These are phyloP conservation scores for Danio kyathit DNA, from an alignment of 2,797 vertebrate species.

Conservation along the genomic window DNA sequence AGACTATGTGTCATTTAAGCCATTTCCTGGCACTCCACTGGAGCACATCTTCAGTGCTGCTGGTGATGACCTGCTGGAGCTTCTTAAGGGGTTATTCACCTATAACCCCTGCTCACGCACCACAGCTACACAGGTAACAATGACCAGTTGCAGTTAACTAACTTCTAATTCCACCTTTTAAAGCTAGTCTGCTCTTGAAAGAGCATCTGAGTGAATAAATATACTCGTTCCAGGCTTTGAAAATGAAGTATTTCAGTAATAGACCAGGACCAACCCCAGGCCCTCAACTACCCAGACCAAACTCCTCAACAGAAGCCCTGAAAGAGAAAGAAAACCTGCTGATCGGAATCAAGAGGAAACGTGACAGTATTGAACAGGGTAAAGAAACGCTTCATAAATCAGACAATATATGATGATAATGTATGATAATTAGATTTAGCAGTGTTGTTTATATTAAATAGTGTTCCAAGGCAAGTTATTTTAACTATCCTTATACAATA, in stretches of 20 bases:
- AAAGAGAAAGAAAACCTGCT: constrained; percentile 87
- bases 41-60: constrained; percentile 97
- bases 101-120: constrained; percentile 88
- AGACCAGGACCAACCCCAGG: constrained; percentile 91
- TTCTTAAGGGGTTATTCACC: constrained; percentile 91
- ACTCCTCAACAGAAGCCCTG: constrained; percentile 86
- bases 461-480: no score
- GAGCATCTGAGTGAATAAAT: not conserved
- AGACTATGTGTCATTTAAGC: constrained; percentile 95
- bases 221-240: constrained; percentile 83
- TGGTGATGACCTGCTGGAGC: constrained; percentile 90
- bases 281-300: constrained; percentile 89
- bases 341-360: constrained; percentile 90
- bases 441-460: no score
- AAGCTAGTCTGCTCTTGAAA: not conserved
- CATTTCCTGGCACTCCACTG: constrained; percentile 91
- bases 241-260: constrained; percentile 93
- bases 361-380: constrained; percentile 90
- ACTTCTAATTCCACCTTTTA: not conserved
- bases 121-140: constrained; percentile 81
- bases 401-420: no score
- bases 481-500: no score
- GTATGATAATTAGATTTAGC: no score
- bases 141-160: constrained; percentile 56
- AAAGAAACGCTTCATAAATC: constrained; percentile 54